Conservation (phyloP, 2,113 vertebrate species). For the Tapirus terrestris region DNA sequence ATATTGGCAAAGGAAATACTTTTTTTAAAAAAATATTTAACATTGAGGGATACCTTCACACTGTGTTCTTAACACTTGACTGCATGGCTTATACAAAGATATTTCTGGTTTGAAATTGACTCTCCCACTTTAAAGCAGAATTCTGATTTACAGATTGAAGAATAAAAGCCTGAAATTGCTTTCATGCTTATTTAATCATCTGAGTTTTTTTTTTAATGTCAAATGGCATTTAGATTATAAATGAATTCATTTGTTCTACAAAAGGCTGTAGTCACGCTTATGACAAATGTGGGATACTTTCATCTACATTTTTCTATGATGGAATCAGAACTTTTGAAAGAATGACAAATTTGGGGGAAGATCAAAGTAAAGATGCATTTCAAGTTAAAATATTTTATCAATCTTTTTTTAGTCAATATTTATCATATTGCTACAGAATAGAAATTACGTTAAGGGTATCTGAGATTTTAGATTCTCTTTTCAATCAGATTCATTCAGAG, state of each 20-base stretch:
- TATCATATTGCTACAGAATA: background rate
- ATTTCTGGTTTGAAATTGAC: slow-evolving; percentile 55
- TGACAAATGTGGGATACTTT: background rate
- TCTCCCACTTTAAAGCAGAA: slow-evolving; percentile 30
- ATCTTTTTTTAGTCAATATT: slow-evolving; percentile 22
- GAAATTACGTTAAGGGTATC: background rate
- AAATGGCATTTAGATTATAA: slow-evolving; percentile 67
- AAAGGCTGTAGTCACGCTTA: slow-evolving; percentile 42
- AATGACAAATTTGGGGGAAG: slow-evolving; percentile 11
- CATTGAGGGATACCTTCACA: background rate
- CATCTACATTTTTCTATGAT: slow-evolving; percentile 57
- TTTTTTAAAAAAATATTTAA: slow-evolving; percentile 8
- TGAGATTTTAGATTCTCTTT: slow-evolving; percentile 28
- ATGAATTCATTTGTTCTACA: slow-evolving; percentile 61
- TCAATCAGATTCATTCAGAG: slow-evolving; percentile 23
- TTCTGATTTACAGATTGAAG: slow-evolving; percentile 57
- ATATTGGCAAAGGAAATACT: background rate
- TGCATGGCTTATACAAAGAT: background rate
- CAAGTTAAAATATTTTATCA: slow-evolving; percentile 41
- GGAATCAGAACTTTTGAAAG: slow-evolving; percentile 55
- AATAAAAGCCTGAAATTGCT: slow-evolving; percentile 58
- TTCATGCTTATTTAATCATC: slow-evolving; percentile 71
- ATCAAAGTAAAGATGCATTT: slow-evolving; percentile 42
- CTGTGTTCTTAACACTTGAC: slow-evolving; percentile 45
- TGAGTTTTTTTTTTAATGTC: slow-evolving; percentile 30